phyloP scores from a whole-genome alignment of 2,113 vertebrate species.

The Chloropsis hardwickii region DNA sequence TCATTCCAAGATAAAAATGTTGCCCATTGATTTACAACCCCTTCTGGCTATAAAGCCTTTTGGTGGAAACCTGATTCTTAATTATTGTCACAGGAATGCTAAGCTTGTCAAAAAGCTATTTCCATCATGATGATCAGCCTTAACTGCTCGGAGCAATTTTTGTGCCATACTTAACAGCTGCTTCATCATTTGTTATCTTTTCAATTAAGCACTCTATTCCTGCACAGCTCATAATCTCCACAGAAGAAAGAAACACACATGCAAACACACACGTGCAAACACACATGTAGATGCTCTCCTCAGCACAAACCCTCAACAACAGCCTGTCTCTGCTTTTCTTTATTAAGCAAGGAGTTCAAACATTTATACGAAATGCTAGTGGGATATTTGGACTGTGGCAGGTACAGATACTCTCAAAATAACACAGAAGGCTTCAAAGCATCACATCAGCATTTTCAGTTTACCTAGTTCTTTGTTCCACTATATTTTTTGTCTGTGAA shows the following conservation, averaged over 20 bases:
- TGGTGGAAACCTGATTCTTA: slow-evolving; percentile 80
- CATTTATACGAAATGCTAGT: not conserved
- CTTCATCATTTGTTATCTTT: slow-evolving; percentile 71
- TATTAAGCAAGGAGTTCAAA: not conserved
- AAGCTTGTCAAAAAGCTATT: slow-evolving; percentile 72
- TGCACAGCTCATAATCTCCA: not conserved
- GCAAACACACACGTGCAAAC: not conserved
- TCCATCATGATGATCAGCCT: slow-evolving; percentile 71
- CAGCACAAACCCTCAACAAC: not conserved
- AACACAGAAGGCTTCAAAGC: not conserved
- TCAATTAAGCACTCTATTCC: slow-evolving; percentile 48
- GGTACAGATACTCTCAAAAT: not conserved
- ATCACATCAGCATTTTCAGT: not conserved
- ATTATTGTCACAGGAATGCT: slow-evolving; percentile 75
- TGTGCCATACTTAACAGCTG: slow-evolving; percentile 74
- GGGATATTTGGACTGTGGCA: not conserved
- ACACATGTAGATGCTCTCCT: no score
- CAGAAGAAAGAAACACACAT: not conserved
- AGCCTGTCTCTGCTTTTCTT: not conserved
- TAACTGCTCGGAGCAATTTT: slow-evolving; percentile 66
- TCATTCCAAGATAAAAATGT: slow-evolving; percentile 72
- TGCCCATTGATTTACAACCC: slow-evolving; percentile 80
- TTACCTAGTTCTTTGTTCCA: not conserved
- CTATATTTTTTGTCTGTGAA: not conserved
- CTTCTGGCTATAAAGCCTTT: slow-evolving; percentile 73